Conservation (phyloP, 2,888 invertebrate species). For the Dexiosoma caninum region DNA sequence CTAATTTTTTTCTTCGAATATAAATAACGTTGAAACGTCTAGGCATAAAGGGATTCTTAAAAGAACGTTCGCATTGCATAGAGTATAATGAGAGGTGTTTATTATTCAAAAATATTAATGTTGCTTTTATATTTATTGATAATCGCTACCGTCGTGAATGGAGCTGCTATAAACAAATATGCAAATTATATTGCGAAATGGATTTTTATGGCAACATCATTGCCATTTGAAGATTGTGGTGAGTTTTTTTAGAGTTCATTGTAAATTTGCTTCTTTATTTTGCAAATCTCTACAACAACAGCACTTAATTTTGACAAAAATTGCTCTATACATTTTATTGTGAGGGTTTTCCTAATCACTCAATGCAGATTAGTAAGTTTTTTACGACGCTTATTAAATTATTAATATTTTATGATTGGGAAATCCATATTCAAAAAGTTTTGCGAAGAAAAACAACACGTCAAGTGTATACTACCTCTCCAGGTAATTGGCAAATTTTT, state of each 20-base stretch:
- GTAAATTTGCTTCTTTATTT: too few species aligned
- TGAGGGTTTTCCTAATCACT: too few species aligned
- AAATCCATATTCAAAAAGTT: too few species aligned
- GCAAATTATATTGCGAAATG: constrained; percentile 25
- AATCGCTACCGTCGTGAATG: not conserved
- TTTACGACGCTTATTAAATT: too few species aligned
- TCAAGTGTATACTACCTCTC: too few species aligned
- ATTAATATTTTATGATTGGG: too few species aligned
- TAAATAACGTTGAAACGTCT: constrained; percentile 9
- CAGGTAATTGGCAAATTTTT: too few species aligned
- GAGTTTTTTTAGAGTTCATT: constrained; percentile 62
- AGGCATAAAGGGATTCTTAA: not conserved
- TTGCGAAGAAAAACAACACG: too few species aligned
- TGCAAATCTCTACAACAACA: too few species aligned
- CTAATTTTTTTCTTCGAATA: not conserved
- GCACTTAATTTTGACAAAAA: too few species aligned
- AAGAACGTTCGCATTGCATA: not conserved
- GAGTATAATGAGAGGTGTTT: constrained; percentile 24
- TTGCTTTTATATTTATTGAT: constrained; percentile 11
- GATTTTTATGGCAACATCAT: constrained; percentile 63
- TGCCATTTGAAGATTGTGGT: constrained; percentile 74
- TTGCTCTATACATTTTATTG: too few species aligned
- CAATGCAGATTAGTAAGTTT: too few species aligned
- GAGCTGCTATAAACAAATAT: constrained; percentile 20
- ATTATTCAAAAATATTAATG: constrained; percentile 52